Evolutionary conservation across 2,113 vertebrate species (phyloP).

Genomic region (Dolichotis patagonum): DNA sequence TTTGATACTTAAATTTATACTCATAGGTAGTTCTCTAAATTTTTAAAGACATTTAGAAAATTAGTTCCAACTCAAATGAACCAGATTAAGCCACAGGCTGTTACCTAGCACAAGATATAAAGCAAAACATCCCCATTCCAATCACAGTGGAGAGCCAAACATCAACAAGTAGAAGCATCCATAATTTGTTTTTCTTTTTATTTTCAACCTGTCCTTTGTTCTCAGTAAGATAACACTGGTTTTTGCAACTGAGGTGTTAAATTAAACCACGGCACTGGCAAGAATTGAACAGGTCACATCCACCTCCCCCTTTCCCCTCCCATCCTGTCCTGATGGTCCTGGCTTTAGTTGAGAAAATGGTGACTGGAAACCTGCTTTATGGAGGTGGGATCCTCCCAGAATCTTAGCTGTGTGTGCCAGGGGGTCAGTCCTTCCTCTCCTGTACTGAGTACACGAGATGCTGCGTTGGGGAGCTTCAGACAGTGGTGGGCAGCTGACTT

Average conservation of each 20-base stretch:
- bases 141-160: background rate
- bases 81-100: background rate
- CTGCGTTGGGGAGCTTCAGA: background rate
- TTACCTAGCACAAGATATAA: background rate
- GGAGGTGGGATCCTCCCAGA: background rate
- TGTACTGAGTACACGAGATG: background rate
- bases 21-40: background rate
- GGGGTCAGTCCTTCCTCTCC: background rate
- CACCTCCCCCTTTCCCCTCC: background rate
- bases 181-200: background rate
- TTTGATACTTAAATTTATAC: background rate
- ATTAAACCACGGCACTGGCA: background rate
- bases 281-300: background rate
- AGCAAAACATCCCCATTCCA: background rate
- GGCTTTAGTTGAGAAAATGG: background rate
- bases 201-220: background rate
- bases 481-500: background rate
- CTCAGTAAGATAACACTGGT: background rate
- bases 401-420: background rate
- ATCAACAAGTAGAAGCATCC: background rate
- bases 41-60: background rate
- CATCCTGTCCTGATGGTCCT: background rate
- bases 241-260: background rate
- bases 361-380: background rate
- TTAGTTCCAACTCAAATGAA: slow-evolving; percentile 44